A percentile compares a stretch with the other conserved stretches of the same genome.
Evolutionary conservation across 2,888 invertebrate genomes (phyloP).

Genomic region (Oscheius sp.): DNA sequence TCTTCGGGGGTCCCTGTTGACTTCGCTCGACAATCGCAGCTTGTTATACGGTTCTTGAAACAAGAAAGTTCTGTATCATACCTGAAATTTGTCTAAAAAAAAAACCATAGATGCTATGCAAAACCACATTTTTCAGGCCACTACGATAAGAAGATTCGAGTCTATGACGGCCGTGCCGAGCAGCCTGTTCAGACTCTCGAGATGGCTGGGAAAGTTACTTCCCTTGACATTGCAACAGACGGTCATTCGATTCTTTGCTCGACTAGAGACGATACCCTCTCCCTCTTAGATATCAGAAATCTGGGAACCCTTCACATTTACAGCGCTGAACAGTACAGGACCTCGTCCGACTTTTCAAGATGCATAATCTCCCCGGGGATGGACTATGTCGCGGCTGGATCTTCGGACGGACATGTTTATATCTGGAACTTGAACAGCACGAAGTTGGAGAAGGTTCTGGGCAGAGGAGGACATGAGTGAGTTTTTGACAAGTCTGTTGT

Average conservation of each 20-base stretch:
- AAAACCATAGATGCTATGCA: neutral
- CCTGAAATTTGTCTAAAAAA: no score
- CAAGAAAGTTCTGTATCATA: no score
- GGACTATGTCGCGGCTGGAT: slow-evolving; percentile 51
- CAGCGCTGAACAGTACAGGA: slow-evolving; percentile 89
- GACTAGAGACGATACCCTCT: slow-evolving; percentile 93
- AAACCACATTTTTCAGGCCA: slow-evolving; percentile 86
- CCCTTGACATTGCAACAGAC: slow-evolving; percentile 78
- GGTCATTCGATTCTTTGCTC: slow-evolving; percentile 89
- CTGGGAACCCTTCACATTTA: slow-evolving; percentile 87
- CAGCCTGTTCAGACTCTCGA: slow-evolving; percentile 82
- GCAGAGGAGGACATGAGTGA: slow-evolving; percentile 38
- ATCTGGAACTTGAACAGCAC: slow-evolving; percentile 50
- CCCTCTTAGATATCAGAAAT: slow-evolving; percentile 90
- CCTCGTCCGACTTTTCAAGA: slow-evolving; percentile 61
- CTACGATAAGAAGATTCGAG: slow-evolving; percentile 92
- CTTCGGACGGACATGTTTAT: slow-evolving; percentile 43
- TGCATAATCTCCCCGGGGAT: slow-evolving; percentile 59
- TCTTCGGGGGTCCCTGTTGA: no score
- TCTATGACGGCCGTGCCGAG: slow-evolving; percentile 92
- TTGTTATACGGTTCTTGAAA: no score
- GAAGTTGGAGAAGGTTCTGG: slow-evolving; percentile 45
- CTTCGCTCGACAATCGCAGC: no score
- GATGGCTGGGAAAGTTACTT: slow-evolving; percentile 92
- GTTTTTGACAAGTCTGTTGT: slow-evolving; percentile 3